Percentiles rank a stretch among this genome's conserved stretches.
phyloP scores from a whole-genome alignment of 2,797 vertebrate species.

The Acrossocheilus wenchowensis region DNA sequence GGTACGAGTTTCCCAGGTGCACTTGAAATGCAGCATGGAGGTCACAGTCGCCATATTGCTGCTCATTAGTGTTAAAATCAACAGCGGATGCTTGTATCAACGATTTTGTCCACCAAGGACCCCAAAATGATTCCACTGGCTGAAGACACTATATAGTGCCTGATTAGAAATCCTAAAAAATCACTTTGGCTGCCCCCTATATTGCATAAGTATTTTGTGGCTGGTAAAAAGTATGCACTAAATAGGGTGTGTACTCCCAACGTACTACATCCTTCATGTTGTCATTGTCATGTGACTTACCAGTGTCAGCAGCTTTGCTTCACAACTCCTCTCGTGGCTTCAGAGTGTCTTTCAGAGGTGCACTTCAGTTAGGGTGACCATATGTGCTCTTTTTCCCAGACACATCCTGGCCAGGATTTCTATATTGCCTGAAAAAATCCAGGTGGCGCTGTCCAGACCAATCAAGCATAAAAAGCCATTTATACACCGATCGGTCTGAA shows the following conservation, averaged over 20 bases:
- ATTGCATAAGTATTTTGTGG: background rate
- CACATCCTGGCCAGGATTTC: no score
- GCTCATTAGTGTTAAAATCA: background rate
- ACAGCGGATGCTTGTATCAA: background rate
- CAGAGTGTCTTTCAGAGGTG: background rate
- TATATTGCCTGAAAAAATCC: no score
- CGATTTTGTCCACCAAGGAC: background rate
- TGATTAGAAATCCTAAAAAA: background rate
- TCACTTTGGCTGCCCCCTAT: background rate
- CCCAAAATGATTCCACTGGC: background rate
- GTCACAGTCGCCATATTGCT: background rate
- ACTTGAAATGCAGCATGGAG: background rate
- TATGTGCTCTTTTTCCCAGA: no score
- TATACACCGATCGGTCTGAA: no score
- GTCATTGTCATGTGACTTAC: background rate
- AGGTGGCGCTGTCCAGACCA: no score
- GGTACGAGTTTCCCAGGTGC: background rate
- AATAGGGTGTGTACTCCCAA: no score
- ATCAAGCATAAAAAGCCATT: no score
- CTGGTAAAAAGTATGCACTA: no score
- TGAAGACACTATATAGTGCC: background rate
- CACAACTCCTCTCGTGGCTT: background rate
- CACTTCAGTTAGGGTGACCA: background rate
- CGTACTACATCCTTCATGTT: background rate
- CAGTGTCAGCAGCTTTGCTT: background rate